Base-by-base conservation (phyloP, 2,888 invertebrate genomes). In the Omphaloscelis lunosa region DNA sequence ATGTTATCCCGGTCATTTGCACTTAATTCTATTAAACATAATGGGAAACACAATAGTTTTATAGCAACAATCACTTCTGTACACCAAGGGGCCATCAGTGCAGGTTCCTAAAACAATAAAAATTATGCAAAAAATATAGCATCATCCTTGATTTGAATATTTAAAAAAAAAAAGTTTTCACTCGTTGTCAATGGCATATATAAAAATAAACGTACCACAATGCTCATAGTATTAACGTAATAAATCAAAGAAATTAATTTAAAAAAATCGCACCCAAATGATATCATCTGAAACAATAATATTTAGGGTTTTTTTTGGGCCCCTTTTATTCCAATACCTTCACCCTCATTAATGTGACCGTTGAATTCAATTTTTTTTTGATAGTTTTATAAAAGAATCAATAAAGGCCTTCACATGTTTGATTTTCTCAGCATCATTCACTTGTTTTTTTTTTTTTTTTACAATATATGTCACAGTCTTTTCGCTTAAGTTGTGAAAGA, bases 281-380 rank as follows among this genome's bases (percentile, higher is more conserved):
- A 53, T 45, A 59, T 73, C n/a, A 72, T 74, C 58, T 73, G 72
- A 58, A 73, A 73, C 20, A 72, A 53, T 27, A 45, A 29, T 29
- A 58, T 17, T 17, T 17, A n/a, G 0, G n/a, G 2, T n/a, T 41
- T 41, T 2, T n/a, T 9, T 17, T 17, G 41, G n/a, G n/a, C 17
- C 1, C 11, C 5, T 17, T 45, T 11, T 29, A 29, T 1, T 23
- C n/a, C n/a, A n/a, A n/a, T 61, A 75, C 67, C 77, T 77, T 76
- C 15, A 77, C 34, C 17, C 61, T 61, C 51, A 77, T 62, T 15
- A 53, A 45, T 2, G 68, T 67, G 0, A 34, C 23, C 7, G 29
- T 59, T 12, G 15, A 59, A 29, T 56, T 61, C 5, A 77, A 67
- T 39, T 62, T 27, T 62, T 27, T 2, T 45, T 34, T 20, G 45